Evolutionary conservation across 2,888 invertebrate genomes (phyloP).

Genomic region (Cepaea hortensis): DNA sequence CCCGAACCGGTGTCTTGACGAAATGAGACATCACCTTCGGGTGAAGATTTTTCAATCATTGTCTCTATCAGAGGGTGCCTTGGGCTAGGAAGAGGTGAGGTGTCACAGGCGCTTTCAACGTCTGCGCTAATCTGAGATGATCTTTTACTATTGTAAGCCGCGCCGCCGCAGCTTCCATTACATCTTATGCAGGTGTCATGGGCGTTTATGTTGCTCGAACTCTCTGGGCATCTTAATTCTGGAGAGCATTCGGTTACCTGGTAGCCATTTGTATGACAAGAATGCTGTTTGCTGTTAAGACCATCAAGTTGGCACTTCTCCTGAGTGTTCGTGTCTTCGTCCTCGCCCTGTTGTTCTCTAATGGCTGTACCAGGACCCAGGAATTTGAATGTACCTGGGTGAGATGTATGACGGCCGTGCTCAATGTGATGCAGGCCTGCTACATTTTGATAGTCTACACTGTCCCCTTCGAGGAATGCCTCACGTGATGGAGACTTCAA

Average conservation of each 20-base stretch:
- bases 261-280: background rate
- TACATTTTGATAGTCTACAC: conserved; percentile 54
- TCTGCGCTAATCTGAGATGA: conserved; percentile 67
- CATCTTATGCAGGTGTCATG: conserved; percentile 75
- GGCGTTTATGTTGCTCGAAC: conserved; percentile 61
- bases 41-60: conserved; percentile 46
- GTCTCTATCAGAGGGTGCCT: conserved; percentile 46
- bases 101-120: conserved; percentile 67
- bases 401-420: conserved; percentile 51
- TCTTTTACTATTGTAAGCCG: conserved; percentile 68
- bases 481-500: conserved; percentile 69
- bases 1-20: conserved; percentile 24
- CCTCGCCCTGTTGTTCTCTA: conserved; percentile 59
- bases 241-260: conserved; percentile 7
- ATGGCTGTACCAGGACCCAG: conserved; percentile 70
- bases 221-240: background rate
- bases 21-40: conserved; percentile 33
- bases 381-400: conserved; percentile 63
- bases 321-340: conserved; percentile 29
- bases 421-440: conserved; percentile 12
- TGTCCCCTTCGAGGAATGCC: conserved; percentile 61
- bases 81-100: conserved; percentile 62
- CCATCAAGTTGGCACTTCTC: background rate
- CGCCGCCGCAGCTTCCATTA: conserved; percentile 72
- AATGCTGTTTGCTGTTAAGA: background rate